Base-by-base conservation (phyloP, 1,140 invertebrate species). In the Scaptomyza hsui region DNA sequence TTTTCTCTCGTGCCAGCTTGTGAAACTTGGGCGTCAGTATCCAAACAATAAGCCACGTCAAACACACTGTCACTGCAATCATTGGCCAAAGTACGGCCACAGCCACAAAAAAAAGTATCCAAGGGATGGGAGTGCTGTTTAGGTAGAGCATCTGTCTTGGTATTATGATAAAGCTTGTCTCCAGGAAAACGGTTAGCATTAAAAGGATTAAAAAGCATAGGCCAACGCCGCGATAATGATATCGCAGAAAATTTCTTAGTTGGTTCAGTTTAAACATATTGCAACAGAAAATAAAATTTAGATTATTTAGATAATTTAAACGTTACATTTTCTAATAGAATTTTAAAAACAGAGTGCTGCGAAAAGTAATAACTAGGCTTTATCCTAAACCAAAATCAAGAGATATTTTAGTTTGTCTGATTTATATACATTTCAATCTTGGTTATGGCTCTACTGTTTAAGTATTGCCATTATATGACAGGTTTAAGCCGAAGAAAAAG, bases 171-270 rank as follows among this genome's bases (percentile, higher is more conserved):
- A 29, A 70, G 16, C 29, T 48, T 0, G 41, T 12, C 12, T 71
- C 24, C 51, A 71, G 49, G 9, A 64, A 13, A 16, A 16, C 32
- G 10, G 52, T 59, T 35, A 52, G 2, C n/a, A 71, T n/a, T 2
- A 15, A 39, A 9, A 59, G 1, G 6, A 29, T 0, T 1, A 15
- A 1, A 3, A 26, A 9, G 26, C 3, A 1, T 0, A 15, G 3
- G 15, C 52, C 26, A 12, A 65, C n/a, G 4, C 9, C 13, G n/a
- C 26, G 19, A 35, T 65, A 15, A 16, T 15, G 10, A 7, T 45
- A 52, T 39, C 42, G 35, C 37, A 71, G 1, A 0, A 19, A 71
- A 4, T 4, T 61, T 29, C 26, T 64, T 24, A 71, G 18, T 6
- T 37, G 16, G 7, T 12, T 19, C 51, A 70, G 9, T 29, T 29